phyloP scores from a whole-genome alignment of 1,140 invertebrate species.

The Bacillus rossius region DNA sequence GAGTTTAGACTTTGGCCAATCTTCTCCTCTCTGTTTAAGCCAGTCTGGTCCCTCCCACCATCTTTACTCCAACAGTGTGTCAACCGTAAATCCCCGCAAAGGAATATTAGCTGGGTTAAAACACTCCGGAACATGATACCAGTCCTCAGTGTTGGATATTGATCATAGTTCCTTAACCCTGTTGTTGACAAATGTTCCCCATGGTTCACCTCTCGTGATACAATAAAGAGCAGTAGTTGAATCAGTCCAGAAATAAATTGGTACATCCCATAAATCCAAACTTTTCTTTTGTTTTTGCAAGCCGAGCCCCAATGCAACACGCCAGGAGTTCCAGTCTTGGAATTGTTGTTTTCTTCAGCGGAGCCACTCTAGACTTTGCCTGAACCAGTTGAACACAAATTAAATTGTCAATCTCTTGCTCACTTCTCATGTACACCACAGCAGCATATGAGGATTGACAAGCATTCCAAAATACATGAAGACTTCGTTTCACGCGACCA shows the following conservation, averaged over 20 bases:
- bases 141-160: conserved; percentile 17
- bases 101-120: conserved; percentile 41
- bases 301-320: conserved; percentile 30
- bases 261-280: conserved; percentile 15
- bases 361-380: conserved; percentile 34
- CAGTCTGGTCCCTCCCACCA: conserved; percentile 41
- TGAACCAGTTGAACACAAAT: conserved; percentile 23
- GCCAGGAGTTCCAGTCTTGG: conserved; percentile 37
- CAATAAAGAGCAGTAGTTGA: conserved; percentile 31
- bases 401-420: neutral
- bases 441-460: conserved; percentile 31
- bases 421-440: conserved; percentile 25
- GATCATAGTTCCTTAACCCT: conserved; percentile 20
- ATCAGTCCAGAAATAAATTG: conserved; percentile 31
- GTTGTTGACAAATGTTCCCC: conserved; percentile 20
- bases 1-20: conserved; percentile 28
- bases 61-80: conserved; percentile 29
- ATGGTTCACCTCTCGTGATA: conserved; percentile 23
- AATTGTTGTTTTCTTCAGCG: conserved; percentile 30
- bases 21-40: conserved; percentile 20
- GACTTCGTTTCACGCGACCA: conserved; percentile 2
- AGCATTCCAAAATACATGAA: conserved; percentile 37
- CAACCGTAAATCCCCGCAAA: conserved; percentile 35
- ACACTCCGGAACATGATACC: conserved; percentile 36
- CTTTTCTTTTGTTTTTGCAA: conserved; percentile 19